Evolutionary conservation across 2,797 vertebrate species (phyloP).

Genomic region (Rhynchonycteris naso): DNA sequence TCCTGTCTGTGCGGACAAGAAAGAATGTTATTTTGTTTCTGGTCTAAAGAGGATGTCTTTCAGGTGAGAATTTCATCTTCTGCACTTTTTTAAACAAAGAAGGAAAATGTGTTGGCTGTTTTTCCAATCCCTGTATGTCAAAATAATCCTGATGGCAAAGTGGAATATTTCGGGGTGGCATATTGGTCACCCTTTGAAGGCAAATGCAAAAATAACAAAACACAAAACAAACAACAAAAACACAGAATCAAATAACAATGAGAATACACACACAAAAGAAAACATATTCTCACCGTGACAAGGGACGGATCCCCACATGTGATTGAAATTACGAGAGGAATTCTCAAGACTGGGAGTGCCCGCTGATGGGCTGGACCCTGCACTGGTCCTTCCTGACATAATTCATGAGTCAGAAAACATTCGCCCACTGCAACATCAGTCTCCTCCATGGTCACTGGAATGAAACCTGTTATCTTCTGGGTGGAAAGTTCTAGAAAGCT

Average conservation of each 20-base stretch:
- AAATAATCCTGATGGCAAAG: neutral
- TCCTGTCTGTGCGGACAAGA: neutral
- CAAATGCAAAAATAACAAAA: neutral
- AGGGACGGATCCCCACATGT: neutral
- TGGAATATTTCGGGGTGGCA: neutral
- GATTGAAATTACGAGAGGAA: neutral
- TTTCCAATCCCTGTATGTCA: neutral
- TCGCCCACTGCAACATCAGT: neutral
- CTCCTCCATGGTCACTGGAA: neutral
- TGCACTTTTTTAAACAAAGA: neutral
- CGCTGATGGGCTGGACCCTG: neutral
- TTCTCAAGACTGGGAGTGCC: accelerated
- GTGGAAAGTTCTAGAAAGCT: neutral
- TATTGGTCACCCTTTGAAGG: neutral
- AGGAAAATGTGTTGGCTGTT: neutral
- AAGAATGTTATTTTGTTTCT: neutral
- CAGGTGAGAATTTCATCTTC: neutral
- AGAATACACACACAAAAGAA: neutral
- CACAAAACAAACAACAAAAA: neutral
- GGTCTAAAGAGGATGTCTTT: neutral
- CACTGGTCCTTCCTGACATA: neutral
- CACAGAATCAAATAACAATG: neutral
- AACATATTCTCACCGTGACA: neutral
- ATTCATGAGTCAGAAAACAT: neutral
- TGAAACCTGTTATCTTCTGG: neutral